Conservation (phyloP, 2,888 invertebrate species). For the Eumacrocentrus americanus region DNA sequence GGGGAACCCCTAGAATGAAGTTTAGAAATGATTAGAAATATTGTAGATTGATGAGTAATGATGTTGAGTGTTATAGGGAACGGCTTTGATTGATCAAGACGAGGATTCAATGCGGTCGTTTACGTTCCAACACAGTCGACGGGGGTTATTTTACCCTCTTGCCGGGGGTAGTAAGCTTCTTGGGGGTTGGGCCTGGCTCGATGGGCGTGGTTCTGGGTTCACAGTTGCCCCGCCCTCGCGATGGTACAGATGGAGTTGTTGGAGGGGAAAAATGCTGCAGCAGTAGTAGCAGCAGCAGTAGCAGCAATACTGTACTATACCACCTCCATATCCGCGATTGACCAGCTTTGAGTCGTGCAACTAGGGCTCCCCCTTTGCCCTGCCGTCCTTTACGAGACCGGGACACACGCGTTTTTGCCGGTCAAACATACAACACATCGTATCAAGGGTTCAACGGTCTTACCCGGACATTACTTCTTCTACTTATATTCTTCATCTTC, state of each 20-base stretch:
- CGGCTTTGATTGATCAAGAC: constrained; percentile 1
- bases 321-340: constrained; percentile 20
- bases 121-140: background rate
- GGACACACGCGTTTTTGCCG: constrained; percentile 28
- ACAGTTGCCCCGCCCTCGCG: constrained; percentile 11
- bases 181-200: constrained; percentile 6
- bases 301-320: constrained; percentile 14
- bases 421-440: constrained; percentile 23
- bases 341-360: constrained; percentile 24
- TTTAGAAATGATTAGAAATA: no score
- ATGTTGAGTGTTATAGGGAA: no score
- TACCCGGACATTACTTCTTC: background rate
- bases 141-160: background rate
- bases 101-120: background rate
- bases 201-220: constrained; percentile 15
- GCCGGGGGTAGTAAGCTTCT: background rate
- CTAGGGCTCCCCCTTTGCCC: constrained; percentile 28
- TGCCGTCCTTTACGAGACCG: constrained; percentile 15
- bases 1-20: no score
- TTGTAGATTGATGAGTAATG: no score
- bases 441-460: constrained; percentile 2
- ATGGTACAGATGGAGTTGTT: constrained; percentile 21
- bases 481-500: background rate
- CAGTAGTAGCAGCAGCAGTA: background rate
- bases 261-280: constrained; percentile 9